Evolutionary conservation across 1,140 invertebrate species (phyloP), one percentile per base, ranked within the genome.

Genomic region (Drosophila nannoptera): DNA sequence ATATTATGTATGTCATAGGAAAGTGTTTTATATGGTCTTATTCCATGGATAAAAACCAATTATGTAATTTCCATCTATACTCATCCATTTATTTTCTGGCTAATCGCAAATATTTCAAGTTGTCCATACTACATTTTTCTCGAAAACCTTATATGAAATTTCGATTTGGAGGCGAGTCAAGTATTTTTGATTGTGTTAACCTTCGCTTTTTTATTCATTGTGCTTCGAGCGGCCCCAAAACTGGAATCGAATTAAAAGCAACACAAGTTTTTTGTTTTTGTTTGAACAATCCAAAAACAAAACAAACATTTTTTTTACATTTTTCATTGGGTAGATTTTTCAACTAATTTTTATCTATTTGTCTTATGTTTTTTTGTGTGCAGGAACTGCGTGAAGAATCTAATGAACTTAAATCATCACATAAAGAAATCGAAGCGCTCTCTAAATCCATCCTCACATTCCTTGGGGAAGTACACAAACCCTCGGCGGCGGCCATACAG

Each of bases 371-470:
- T 42, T 7, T 43, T 14, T 14, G 12, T 7, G 7, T 32, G 38
- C 74, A 94, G 93, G 93, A 92, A 77, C 80, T 94, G 62, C 90
- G 92, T 71, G 83, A 90, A 40, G 93, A 94, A 89, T 92, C 92
- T 50, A 91, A 93, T 86, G 77, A 90, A 90, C 66, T 89, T 83
- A 89, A 90, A 88, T 83, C 90, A 70, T 90, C 90, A 83, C 89
- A 92, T 78, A 91, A 92, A 69, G 91, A 92, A 73, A 90, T 93
- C 58, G 72, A 90, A 53, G 78, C 90, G 54, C 88, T 92, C 69
- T 92, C 92, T 42, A 89, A 90, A 73, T 90, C 90, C 60, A 91
- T 93, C 62, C 77, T 93, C 49, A 83, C 90, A 52, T 93, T 92
- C 89, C 87, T 93, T 77, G 89, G 90, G 73, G 90, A 91, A 76